These are phyloP conservation scores for Aphidoletes aphidimyza DNA, from an alignment of 2,888 invertebrate genomes.

Conservation along the genomic window DNA sequence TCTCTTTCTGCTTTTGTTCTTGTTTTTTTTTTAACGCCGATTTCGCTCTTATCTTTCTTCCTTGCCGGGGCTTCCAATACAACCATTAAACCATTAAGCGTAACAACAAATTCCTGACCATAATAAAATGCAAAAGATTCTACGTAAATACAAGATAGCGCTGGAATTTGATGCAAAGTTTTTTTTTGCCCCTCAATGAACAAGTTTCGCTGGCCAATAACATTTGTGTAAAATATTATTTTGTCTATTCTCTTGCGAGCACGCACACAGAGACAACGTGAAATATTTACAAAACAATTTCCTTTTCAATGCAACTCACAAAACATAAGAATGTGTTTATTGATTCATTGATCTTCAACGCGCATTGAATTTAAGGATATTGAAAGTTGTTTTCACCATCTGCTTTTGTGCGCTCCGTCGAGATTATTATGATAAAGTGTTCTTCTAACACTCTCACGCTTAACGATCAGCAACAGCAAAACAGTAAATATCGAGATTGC, in stretches of 20 bases:
- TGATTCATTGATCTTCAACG: background rate
- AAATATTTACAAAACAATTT: conserved; percentile 13
- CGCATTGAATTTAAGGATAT: conserved; percentile 8
- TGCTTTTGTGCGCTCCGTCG: background rate
- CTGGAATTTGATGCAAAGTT: conserved; percentile 1
- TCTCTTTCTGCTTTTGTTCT: background rate
- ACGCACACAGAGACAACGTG: too few relatives aligned
- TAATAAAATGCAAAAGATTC: conserved; percentile 51
- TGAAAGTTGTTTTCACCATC: conserved; percentile 18
- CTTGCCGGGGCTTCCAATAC: background rate
- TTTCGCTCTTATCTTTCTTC: background rate
- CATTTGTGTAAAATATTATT: background rate
- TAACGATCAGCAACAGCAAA: background rate
- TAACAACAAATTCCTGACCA: conserved; percentile 38
- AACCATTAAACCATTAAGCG: conserved; percentile 44
- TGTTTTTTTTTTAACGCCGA: background rate
- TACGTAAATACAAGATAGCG: background rate
- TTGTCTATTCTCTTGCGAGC: background rate
- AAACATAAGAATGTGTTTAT: background rate
- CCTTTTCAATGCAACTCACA: background rate
- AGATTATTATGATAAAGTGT: conserved; percentile 13
- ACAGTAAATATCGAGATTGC: too few relatives aligned
- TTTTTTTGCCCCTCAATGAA: conserved; percentile 34
- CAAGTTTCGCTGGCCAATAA: background rate
- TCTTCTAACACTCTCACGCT: conserved; percentile 5